phyloP scores from a whole-genome alignment of 2,113 vertebrate species.

The pig (Sus scrofa) region DNA sequence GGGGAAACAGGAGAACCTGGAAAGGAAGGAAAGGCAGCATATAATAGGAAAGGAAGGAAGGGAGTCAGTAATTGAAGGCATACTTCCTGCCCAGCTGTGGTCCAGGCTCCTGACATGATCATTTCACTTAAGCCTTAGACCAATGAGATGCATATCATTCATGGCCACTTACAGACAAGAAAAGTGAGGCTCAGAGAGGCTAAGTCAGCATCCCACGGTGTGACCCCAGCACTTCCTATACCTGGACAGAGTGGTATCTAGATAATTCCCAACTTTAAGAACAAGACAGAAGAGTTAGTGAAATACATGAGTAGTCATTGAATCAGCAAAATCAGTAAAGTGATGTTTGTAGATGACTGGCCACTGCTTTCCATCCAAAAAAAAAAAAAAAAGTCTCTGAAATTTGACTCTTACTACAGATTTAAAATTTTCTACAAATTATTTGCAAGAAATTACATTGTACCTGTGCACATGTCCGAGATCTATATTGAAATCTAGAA shows the following conservation, averaged over 20 bases:
- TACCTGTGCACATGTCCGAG: neutral
- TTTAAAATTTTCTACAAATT: slow-evolving; percentile 10
- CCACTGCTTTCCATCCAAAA: neutral
- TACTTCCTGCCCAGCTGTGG: neutral
- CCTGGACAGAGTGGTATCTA: neutral
- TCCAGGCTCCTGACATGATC: neutral
- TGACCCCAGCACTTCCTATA: neutral
- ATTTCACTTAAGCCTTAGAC: neutral
- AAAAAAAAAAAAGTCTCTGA: neutral
- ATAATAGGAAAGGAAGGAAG: neutral
- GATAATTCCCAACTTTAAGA: neutral
- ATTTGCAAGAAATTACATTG: neutral
- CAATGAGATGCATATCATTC: neutral
- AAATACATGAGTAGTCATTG: neutral
- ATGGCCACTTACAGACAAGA: neutral
- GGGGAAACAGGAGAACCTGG: neutral
- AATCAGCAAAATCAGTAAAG: neutral
- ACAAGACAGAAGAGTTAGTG: neutral
- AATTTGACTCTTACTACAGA: neutral
- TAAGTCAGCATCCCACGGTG: neutral
- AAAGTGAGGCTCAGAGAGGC: neutral
- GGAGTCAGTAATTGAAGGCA: neutral
- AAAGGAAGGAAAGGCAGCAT: neutral
- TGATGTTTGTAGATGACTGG: neutral
- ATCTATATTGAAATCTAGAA: neutral